Base-by-base conservation (phyloP, 2,113 vertebrate species). In the Calyptomena viridis region DNA sequence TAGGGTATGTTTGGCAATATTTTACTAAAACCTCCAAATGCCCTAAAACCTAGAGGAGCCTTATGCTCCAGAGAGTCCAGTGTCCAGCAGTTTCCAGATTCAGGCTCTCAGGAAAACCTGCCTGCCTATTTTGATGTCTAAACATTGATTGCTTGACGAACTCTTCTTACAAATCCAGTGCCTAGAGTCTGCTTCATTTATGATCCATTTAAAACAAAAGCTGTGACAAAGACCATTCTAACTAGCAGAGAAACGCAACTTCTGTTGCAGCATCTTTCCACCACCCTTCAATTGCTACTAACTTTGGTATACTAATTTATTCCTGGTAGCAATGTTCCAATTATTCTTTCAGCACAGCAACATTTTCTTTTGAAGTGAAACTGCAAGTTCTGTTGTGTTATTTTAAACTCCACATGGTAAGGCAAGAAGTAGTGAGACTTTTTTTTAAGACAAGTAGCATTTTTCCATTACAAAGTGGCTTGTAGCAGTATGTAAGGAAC, bases 331-430 rank as follows among this genome's bases (percentile, higher is more conserved):
- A 56, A 71, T 40, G 52, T 90, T 89, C 89, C 55, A 95, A 75
- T 87, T 93, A 87, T 28, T 73, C 64, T 87, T 93, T 90, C 80
- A 95, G 60, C 47, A 78, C 47, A 89, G 80, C 63, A 89, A 68
- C 60, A n/a, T 90, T 90, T 90, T 90, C 79, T 86, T 96, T 84
- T 96, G 83, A 96, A 74, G 68, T 84, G 76, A 94, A 93, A 89
- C 13, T 10, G 47, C 75, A 86, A 72, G 63, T 35, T 77, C 68
- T 37, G 25, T 77, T 80, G 46, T 80, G 80, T 87, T 95, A 92
- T 89, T 95, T 92, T 90, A 92, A 84, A 74, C 60, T 63, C 75
- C 62, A 39, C 55, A 50, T 62, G 67, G 59, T 39, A 77, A 86
- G 67, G 74, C 68, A 94, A 5, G 7, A 74, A 90, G 55, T 39